These are phyloP conservation scores for Habropoda laboriosa DNA, from an alignment of 1,140 invertebrate genomes.

Conservation along the genomic window DNA sequence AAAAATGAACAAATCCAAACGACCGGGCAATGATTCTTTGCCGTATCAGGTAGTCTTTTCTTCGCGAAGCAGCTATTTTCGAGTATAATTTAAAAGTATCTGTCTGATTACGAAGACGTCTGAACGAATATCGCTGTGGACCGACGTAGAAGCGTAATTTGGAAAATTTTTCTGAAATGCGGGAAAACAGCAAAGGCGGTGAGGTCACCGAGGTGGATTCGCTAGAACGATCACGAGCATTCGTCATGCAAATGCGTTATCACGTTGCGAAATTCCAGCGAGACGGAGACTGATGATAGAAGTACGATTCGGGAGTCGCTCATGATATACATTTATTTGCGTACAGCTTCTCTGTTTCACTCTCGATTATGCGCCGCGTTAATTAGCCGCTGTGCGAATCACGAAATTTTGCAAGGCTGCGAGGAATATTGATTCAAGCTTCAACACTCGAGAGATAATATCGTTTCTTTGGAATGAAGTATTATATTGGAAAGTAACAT, in stretches of 20 bases:
- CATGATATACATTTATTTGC: conserved; percentile 34
- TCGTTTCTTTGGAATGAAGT: not conserved
- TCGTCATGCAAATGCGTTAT: conserved; percentile 55
- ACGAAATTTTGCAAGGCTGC: not conserved
- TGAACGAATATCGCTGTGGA: not conserved
- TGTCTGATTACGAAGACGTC: not conserved
- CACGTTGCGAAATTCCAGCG: conserved; percentile 53
- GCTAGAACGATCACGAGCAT: not conserved
- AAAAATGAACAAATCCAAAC: too few species aligned
- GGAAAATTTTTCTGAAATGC: conserved; percentile 17
- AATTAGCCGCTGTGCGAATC: conserved; percentile 7
- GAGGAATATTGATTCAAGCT: not conserved
- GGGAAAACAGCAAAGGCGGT: not conserved
- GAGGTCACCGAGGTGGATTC: not conserved
- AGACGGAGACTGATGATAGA: conserved; percentile 32
- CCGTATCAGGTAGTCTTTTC: too few species aligned
- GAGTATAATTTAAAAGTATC: too few species aligned
- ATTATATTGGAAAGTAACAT: too few species aligned
- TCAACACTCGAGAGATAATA: not conserved
- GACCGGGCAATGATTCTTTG: too few species aligned
- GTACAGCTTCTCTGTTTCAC: not conserved
- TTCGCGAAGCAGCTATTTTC: not conserved
- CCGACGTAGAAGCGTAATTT: not conserved
- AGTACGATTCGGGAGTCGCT: not conserved
- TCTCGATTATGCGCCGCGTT: conserved; percentile 33